phyloP scores from a whole-genome alignment of 1,140 invertebrate species.

The Aphaenogaster ashmeadi region DNA sequence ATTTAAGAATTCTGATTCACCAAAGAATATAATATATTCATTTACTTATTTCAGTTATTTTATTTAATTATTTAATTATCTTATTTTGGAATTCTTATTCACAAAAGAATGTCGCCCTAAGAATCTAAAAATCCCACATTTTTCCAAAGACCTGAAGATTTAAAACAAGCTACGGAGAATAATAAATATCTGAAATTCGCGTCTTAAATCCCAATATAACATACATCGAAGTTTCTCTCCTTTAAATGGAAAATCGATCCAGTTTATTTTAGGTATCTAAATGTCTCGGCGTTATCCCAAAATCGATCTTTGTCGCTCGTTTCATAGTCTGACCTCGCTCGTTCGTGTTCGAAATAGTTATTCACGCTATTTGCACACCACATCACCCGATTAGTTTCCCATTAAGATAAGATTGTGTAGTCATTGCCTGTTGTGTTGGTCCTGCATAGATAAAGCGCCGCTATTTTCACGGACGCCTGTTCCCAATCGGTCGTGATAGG shows the following conservation, averaged over 20 bases:
- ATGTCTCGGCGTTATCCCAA: background rate
- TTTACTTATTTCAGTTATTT: background rate
- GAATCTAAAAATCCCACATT: background rate
- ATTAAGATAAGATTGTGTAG: conserved; percentile 38
- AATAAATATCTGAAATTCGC: background rate
- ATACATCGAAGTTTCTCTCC: background rate
- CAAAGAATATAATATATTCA: too few relatives aligned
- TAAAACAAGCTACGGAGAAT: background rate
- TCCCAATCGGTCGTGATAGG: background rate
- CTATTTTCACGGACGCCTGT: conserved; percentile 44
- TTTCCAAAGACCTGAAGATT: background rate
- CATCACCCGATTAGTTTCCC: conserved; percentile 30
- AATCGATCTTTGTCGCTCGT: background rate
- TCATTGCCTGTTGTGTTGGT: conserved; percentile 14
- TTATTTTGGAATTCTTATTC: background rate
- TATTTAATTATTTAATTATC: background rate
- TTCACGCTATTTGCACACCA: background rate
- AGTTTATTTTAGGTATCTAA: background rate
- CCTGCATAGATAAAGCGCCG: conserved; percentile 32
- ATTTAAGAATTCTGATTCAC: background rate
- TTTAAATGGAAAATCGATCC: background rate
- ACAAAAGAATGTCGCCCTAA: background rate
- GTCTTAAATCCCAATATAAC: background rate
- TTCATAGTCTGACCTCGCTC: background rate
- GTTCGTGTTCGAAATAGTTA: background rate